Evolutionary conservation across 1,140 invertebrate species (phyloP).

Genomic region (Calosoma granatense): DNA sequence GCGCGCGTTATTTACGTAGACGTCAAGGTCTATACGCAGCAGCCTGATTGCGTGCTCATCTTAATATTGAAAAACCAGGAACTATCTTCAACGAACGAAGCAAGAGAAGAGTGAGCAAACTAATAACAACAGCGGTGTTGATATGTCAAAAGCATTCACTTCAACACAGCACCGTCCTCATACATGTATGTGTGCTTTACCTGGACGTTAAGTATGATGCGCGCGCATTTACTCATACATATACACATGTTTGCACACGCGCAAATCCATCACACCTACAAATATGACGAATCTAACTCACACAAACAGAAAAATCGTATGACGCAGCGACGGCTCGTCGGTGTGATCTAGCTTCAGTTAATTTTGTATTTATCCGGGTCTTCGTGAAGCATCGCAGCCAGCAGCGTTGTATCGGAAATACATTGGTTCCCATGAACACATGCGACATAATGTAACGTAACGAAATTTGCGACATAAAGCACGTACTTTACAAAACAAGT

Average conservation of each 20-base stretch:
- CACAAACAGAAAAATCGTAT: neutral
- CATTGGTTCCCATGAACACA: neutral
- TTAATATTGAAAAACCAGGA: no score
- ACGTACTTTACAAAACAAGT: neutral
- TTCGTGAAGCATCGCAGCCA: neutral
- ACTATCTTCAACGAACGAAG: no score
- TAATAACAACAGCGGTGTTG: no score
- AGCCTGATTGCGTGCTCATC: no score
- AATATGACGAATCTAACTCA: no score
- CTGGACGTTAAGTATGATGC: neutral
- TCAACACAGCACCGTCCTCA: no score
- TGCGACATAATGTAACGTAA: neutral
- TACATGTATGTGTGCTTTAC: neutral
- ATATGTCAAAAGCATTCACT: no score
- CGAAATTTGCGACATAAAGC: neutral
- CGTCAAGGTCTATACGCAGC: neutral
- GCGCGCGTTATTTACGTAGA: neutral
- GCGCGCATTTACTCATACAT: conserved; percentile 5
- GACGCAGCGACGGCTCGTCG: conserved; percentile 15
- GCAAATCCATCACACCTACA: no score
- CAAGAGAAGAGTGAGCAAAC: neutral
- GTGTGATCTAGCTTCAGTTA: conserved; percentile 21
- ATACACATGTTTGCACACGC: conserved; percentile 9
- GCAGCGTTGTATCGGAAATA: neutral
- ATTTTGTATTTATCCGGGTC: conserved; percentile 24